These are phyloP conservation scores for Chrysaora quinquecirrha DNA, from an alignment of 30 jellyfish, hydroid and myxozoan species.

Conservation along the genomic window DNA sequence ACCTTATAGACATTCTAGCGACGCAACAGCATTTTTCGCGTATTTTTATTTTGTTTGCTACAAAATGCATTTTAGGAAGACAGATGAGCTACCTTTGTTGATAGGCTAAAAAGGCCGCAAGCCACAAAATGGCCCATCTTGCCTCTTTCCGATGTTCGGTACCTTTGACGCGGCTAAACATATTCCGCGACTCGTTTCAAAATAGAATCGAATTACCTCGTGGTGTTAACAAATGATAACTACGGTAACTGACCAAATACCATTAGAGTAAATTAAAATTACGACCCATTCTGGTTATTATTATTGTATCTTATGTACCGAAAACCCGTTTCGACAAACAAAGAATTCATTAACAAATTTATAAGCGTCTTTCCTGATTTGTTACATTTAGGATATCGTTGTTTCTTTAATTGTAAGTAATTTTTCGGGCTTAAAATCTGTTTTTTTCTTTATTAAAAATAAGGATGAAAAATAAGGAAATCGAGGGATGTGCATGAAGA, in stretches of 20 bases:
- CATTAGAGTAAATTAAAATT: conserved; percentile 1
- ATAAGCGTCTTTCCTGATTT: too few relatives aligned
- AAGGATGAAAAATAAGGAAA: too few relatives aligned
- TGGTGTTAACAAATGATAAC: conserved; percentile 5
- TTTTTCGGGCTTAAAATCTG: not conserved
- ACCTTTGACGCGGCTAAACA: conserved; percentile 22
- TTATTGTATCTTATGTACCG: too few relatives aligned
- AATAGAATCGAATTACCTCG: conserved; percentile 19
- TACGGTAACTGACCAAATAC: conserved; percentile 5
- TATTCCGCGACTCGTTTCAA: not conserved
- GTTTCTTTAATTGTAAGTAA: not conserved
- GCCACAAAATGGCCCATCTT: not conserved
- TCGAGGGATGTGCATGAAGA: too few relatives aligned
- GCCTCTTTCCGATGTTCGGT: conserved; percentile 36
- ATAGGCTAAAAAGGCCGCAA: conserved; percentile 17
- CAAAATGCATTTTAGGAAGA: not conserved
- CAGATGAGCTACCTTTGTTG: not conserved
- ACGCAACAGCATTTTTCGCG: conserved; percentile 6
- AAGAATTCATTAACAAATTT: too few relatives aligned
- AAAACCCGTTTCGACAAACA: too few relatives aligned
- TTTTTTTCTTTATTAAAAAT: too few relatives aligned
- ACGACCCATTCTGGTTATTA: too few relatives aligned
- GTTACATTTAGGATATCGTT: too few relatives aligned
- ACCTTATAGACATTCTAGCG: conserved; percentile 9
- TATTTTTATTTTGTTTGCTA: not conserved